Evolutionary conservation across 2,797 vertebrate genomes (phyloP).

Genomic region (Syngnathus acus): DNA sequence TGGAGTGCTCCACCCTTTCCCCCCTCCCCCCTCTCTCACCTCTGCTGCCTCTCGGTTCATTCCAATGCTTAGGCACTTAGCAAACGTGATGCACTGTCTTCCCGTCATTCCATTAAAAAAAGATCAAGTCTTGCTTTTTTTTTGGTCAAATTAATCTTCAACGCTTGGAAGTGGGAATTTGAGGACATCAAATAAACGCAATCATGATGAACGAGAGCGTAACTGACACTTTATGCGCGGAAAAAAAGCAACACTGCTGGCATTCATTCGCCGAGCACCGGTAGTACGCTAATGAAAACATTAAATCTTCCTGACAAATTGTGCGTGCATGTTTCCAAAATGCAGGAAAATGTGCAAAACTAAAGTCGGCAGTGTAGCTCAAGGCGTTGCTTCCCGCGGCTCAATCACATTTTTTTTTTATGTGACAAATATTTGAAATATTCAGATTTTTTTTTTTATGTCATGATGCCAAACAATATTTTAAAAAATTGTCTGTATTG

Average conservation of each 20-base stretch:
- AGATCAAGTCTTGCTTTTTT: background rate
- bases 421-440: background rate
- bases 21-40: conserved; percentile 1
- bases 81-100: conserved; percentile 6
- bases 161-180: background rate
- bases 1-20: conserved; percentile 21
- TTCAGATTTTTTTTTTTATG: background rate
- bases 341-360: conserved; percentile 8
- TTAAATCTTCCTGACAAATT: conserved; percentile 17
- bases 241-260: background rate
- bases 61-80: background rate
- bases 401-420: background rate
- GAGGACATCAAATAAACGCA: background rate
- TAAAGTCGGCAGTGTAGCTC: conserved; percentile 4
- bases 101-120: background rate
- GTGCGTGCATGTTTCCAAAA: conserved; percentile 7
- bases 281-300: conserved; percentile 20
- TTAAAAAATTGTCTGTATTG: no score
- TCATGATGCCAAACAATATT: no score
- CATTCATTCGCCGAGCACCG: background rate
- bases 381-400: background rate
- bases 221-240: background rate
- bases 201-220: background rate
- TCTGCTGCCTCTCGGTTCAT: conserved; percentile 11
- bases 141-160: background rate